Percentiles rank a stretch among this genome's conserved stretches.
Evolutionary conservation across 2,888 invertebrate species (phyloP).

Genomic region (Hymenopus coronatus): DNA sequence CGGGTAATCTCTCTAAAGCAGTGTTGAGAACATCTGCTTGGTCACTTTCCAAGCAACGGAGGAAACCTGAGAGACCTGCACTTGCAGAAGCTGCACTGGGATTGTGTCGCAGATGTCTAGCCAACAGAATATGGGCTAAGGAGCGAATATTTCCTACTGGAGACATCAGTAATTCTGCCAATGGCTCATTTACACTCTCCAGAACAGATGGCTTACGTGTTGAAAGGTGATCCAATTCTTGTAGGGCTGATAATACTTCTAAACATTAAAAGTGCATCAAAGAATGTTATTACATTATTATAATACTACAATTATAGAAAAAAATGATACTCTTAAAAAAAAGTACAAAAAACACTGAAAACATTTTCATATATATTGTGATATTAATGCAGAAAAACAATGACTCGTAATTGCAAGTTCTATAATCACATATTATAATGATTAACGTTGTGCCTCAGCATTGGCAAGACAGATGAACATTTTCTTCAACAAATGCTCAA

Average conservation of each 20-base stretch:
- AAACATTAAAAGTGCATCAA: constrained; percentile 31
- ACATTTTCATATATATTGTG: constrained; percentile 6
- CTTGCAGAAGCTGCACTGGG: constrained; percentile 51
- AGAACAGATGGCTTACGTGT: constrained; percentile 66
- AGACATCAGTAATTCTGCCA: constrained; percentile 64
- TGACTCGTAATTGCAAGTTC: neutral
- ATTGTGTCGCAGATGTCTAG: constrained; percentile 67
- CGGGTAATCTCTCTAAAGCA: constrained; percentile 78
- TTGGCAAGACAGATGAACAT: no score
- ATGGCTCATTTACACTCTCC: constrained; percentile 60
- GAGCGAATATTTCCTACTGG: constrained; percentile 61
- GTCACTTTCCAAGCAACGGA: constrained; percentile 76
- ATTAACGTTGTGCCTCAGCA: no score
- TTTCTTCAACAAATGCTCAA: no score
- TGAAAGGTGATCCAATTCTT: constrained; percentile 72
- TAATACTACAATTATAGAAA: constrained; percentile 27
- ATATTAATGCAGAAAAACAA: constrained; percentile 39
- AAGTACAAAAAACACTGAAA: neutral
- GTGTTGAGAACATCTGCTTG: constrained; percentile 76
- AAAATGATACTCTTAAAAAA: no score
- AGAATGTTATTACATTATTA: neutral
- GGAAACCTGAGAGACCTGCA: constrained; percentile 69
- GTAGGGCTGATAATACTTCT: constrained; percentile 63
- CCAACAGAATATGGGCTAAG: constrained; percentile 69
- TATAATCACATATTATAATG: neutral